These are phyloP conservation scores for Thalassoma bifasciatum DNA, from an alignment of 2,113 vertebrate genomes.

Conservation along the genomic window DNA sequence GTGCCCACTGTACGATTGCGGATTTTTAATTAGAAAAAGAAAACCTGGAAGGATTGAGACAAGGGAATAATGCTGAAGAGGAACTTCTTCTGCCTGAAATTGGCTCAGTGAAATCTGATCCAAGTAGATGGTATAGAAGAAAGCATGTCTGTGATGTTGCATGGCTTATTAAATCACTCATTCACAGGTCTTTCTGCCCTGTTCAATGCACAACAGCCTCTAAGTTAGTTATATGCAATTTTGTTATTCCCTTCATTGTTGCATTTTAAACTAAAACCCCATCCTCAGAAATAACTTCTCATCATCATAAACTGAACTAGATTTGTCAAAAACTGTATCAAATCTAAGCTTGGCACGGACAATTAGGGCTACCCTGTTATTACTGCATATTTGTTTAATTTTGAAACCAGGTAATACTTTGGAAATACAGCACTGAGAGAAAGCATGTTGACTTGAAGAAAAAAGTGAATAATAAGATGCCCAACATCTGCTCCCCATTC, in stretches of 20 bases:
- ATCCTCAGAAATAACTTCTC: not conserved
- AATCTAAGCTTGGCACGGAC: not conserved
- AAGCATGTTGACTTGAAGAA: not conserved
- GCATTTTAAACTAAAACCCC: not conserved
- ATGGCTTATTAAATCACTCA: slow-evolving; percentile 1
- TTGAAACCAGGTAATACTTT: not conserved
- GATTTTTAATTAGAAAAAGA: slow-evolving; percentile 29
- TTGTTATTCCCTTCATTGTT: not conserved
- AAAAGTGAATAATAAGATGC: too few relatives aligned
- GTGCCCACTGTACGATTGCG: not conserved
- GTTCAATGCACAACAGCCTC: not conserved
- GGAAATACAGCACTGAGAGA: not conserved
- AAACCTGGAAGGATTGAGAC: not conserved
- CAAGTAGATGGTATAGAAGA: not conserved
- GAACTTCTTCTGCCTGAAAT: not conserved
- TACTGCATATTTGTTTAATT: slow-evolving; percentile 5
- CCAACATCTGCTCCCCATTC: too few relatives aligned
- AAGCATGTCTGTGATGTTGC: slow-evolving; percentile 12
- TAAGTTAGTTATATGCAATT: not conserved
- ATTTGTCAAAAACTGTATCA: slow-evolving; percentile 2
- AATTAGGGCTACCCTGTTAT: not conserved
- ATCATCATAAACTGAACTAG: slow-evolving; percentile 11
- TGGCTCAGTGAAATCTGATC: not conserved
- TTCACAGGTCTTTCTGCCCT: not conserved
- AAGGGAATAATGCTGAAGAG: not conserved